Base-by-base conservation (phyloP, 2,113 vertebrate species). In the Pedetes capensis region DNA sequence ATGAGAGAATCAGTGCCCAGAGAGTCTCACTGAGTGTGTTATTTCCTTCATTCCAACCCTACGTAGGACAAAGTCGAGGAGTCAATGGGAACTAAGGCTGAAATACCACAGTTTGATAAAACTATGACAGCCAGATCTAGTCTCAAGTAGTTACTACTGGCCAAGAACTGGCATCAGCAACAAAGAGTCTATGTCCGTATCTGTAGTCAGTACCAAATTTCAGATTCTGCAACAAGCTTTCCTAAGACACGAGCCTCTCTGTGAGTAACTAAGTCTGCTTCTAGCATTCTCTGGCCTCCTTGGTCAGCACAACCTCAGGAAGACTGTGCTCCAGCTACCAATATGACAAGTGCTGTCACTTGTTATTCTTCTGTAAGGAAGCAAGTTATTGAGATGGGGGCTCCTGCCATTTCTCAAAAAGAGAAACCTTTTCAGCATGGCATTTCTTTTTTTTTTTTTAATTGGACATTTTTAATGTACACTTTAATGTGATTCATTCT, bases 371-470 rank as follows among this genome's bases (percentile, higher is more conserved):
- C 79, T 53, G 34, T 87, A 89, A 95, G 69, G 66, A 96, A 91
- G 44, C 68, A 86, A 59, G 16, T 55, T 79, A 81, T 83, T 79
- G 89, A 95, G 83, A 93, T 32, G 18, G 23, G 37, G 57, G 55
- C 44, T 44, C 87, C 47, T n/a, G 87, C 57, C 49, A 88, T 93
- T 88, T 91, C 84, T 96, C 59, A 23, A 87, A 89, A 81, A 49
- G 20, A 95, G 89, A 95, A 95, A 91, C 51, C 81, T 93, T 82
- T 76, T n/a, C 68, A 92, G 44, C 79, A 57, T 78, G 84, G 74
- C 84, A 89, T 88, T 96, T 92, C 59, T 74, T n/a, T n/a, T n/a
- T n/a, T n/a, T n/a, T n/a, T n/a, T n/a, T n/a, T n/a, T n/a, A n/a
- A n/a, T n/a, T n/a, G n/a, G n/a, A n/a, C n/a, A n/a, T n/a, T n/a